Evolutionary conservation across 1,140 invertebrate genomes (phyloP), one percentile per base, ranked within the genome.

Genomic region (Drosophila setifemur): DNA sequence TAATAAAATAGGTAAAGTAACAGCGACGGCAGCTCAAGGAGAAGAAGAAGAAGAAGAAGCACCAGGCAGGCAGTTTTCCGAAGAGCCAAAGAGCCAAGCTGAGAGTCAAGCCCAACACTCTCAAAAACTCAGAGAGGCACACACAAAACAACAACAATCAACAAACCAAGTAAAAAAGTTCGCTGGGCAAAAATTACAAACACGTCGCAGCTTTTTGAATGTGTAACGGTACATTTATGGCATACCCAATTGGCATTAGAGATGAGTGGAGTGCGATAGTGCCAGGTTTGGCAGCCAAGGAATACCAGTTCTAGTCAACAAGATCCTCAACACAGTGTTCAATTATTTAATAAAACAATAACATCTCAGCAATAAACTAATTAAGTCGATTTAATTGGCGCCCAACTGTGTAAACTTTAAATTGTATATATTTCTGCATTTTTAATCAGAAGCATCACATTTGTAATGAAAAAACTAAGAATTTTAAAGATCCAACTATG

Each of bases 191-290:
- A 72, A 73, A 73, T 54, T 63, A 73, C 69, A 63, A 86, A 64
- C 66, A 75, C 70, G 70, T 79, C 60, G 60, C 39, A 60, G 47
- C 64, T 76, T 58, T 81, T 83, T 67, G 55, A 79, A 86, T 86
- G 66, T 82, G 49, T 78, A 82, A 82, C 78, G 78, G 79, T 70
- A 76, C 57, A 78, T 82, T 78, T 83, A 73, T 82, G 79, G 75
- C 57, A 52, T 63, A 52, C 48, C 54, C 67, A 70, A 69, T 69
- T 70, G 67, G 35, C 37, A 69, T 58, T 70, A 70, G 67, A 70
- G 64, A 70, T 70, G 67, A 47, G 60, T 44, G 23, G 7, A 37
- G 18, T 23, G 14, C 39, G 21, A 52, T 67, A 37, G 26, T 29
- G 52, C 42, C 2, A 8, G 21, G 7, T 25, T 23, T 23, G 2